Percentiles rank a stretch among this genome's conserved stretches.
phyloP scores from a whole-genome alignment of 2,797 vertebrate species.

The Aphelocoma californica region DNA sequence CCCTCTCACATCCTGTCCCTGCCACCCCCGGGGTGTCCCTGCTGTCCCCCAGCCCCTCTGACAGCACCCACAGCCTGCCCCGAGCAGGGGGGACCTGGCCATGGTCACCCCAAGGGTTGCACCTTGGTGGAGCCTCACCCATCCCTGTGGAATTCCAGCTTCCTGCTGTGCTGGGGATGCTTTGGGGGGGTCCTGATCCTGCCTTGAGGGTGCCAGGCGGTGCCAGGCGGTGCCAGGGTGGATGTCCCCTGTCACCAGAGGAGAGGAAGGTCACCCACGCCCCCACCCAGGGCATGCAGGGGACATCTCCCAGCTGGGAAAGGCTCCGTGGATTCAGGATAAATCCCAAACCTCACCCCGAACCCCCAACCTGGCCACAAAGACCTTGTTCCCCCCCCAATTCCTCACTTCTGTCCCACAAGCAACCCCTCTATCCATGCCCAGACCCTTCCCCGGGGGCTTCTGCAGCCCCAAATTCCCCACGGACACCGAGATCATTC shows the following conservation, averaged over 20 bases:
- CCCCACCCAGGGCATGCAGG: background rate
- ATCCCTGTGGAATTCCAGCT: background rate
- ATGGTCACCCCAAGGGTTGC: background rate
- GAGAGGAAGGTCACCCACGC: background rate
- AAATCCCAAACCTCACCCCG: background rate
- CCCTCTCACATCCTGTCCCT: background rate
- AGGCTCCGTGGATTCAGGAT: background rate
- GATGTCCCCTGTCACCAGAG: background rate
- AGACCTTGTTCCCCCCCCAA: background rate
- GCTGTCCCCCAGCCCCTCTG: background rate
- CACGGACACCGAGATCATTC: background rate
- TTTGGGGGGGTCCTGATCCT: background rate
- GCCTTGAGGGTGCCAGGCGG: background rate
- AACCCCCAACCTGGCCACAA: background rate
- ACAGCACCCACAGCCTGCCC: background rate
- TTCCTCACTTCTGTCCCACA: background rate
- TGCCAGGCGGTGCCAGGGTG: background rate
- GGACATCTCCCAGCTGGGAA: background rate
- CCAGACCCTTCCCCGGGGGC: background rate
- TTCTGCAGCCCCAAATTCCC: background rate
- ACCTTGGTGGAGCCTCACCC: background rate
- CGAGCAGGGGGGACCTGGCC: accelerated
- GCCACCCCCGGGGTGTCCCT: background rate
- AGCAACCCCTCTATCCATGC: background rate
- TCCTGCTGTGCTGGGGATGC: background rate